Evolutionary conservation across 2,113 vertebrate species (phyloP).

Genomic region (Gobiocypris rarus): DNA sequence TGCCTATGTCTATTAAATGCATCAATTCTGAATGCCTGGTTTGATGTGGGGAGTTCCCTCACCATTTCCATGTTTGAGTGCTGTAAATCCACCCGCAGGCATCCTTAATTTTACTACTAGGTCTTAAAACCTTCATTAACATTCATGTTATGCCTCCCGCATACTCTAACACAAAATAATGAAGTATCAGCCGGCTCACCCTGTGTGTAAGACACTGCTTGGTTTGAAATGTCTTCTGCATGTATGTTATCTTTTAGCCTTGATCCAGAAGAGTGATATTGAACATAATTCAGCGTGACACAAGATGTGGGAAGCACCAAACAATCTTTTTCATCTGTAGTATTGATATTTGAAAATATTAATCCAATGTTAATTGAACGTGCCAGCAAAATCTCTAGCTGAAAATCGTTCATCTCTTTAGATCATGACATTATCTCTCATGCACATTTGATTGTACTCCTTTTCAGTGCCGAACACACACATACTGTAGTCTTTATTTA

Average conservation of each 20-base stretch:
- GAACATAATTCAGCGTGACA: constrained; percentile 12
- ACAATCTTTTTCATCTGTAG: not conserved
- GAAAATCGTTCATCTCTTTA: not conserved
- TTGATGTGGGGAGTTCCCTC: constrained; percentile 20
- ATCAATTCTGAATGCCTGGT: not conserved
- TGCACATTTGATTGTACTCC: not conserved
- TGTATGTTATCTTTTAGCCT: constrained; percentile 10
- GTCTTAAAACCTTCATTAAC: constrained; percentile 31
- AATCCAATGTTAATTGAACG: not conserved
- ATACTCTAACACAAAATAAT: constrained; percentile 21
- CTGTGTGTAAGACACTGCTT: not conserved
- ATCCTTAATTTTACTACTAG: constrained; percentile 21
- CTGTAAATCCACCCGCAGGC: constrained; percentile 24
- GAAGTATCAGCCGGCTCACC: not conserved
- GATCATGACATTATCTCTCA: not conserved
- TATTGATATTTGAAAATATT: constrained; percentile 28
- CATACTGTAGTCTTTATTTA: not conserved
- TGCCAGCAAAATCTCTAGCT: not conserved
- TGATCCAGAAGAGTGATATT: constrained; percentile 19
- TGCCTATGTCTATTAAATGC: too few species aligned
- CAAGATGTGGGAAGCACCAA: constrained; percentile 2
- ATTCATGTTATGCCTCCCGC: constrained; percentile 41
- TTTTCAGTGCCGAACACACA: not conserved
- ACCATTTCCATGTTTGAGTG: not conserved
- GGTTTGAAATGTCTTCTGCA: not conserved